Percentiles rank a stretch among this genome's conserved stretches.
Evolutionary conservation across 2,113 vertebrate genomes (phyloP).

Genomic region (Desmodus rotundus): DNA sequence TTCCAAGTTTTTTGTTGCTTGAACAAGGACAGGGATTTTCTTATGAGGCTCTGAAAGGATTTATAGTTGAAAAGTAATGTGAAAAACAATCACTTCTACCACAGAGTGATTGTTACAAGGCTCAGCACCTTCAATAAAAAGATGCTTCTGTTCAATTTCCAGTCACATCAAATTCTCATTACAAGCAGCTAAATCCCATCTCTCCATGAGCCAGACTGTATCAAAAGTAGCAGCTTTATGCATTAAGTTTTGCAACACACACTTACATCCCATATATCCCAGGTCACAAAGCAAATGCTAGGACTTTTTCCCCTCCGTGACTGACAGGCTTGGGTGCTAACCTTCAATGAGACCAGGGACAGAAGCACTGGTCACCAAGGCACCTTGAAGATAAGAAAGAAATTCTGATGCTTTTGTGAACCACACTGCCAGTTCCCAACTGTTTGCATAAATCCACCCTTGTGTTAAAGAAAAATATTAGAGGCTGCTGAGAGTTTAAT

Average conservation of each 20-base stretch:
- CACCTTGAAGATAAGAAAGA: conserved; percentile 20
- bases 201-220: conserved; percentile 19
- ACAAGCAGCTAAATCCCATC: conserved; percentile 47
- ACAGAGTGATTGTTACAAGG: conserved; percentile 62
- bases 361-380: not conserved
- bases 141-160: conserved; percentile 56
- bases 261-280: not conserved
- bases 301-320: not conserved
- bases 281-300: conserved; percentile 57
- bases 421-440: not conserved
- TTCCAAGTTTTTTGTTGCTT: conserved; percentile 23
- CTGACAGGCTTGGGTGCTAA: not conserved
- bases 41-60: conserved; percentile 33
- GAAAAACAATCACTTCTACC: conserved; percentile 37
- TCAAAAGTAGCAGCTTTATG: conserved; percentile 48
- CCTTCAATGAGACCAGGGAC: not conserved
- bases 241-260: conserved; percentile 34
- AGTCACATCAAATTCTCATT: conserved; percentile 61
- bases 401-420: not conserved
- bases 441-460: not conserved
- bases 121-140: conserved; percentile 62
- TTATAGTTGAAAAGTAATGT: conserved; percentile 35
- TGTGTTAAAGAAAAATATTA: not conserved
- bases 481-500: conserved; percentile 15
- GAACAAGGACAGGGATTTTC: conserved; percentile 43